These are phyloP conservation scores for Coleophora deauratella DNA, from an alignment of 2,888 invertebrate genomes.

Conservation along the genomic window DNA sequence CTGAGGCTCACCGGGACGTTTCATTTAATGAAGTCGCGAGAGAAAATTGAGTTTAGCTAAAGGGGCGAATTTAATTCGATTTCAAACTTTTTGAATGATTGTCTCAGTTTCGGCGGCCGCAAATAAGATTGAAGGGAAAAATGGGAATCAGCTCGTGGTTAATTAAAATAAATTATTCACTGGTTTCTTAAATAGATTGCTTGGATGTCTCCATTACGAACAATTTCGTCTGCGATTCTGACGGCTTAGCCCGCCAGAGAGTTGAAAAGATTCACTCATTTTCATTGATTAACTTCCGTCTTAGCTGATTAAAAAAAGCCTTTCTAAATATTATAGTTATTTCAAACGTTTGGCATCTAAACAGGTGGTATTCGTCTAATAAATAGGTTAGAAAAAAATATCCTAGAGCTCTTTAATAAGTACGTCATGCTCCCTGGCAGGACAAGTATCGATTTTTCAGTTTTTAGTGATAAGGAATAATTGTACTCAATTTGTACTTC, in stretches of 20 bases:
- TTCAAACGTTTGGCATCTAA: too few relatives aligned
- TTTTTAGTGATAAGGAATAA: too few relatives aligned
- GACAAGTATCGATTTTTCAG: too few relatives aligned
- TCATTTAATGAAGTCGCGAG: slow-evolving; percentile 71
- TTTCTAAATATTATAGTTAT: slow-evolving; percentile 2
- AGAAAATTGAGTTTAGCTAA: slow-evolving; percentile 72
- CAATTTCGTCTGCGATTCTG: slow-evolving; percentile 23
- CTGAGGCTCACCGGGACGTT: slow-evolving; percentile 68
- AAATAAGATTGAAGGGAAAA: slow-evolving; percentile 58
- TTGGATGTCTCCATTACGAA: slow-evolving; percentile 45
- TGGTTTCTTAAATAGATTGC: slow-evolving; percentile 51
- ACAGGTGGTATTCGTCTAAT: too few relatives aligned
- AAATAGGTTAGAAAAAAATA: too few relatives aligned
- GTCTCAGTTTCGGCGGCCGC: slow-evolving; percentile 55
- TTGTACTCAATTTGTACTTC: too few relatives aligned
- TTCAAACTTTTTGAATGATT: slow-evolving; percentile 69
- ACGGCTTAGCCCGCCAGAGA: neutral
- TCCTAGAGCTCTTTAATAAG: too few relatives aligned
- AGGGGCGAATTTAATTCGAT: slow-evolving; percentile 72
- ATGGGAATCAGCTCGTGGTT: slow-evolving; percentile 52
- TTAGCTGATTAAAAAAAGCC: neutral
- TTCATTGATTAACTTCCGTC: neutral
- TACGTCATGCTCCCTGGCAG: too few relatives aligned
- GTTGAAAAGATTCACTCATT: slow-evolving; percentile 6
- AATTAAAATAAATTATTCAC: slow-evolving; percentile 67